Evolutionary conservation across 2,797 vertebrate species (phyloP), one percentile per base, ranked within the genome.

Genomic region (Austrolebias charrua): DNA sequence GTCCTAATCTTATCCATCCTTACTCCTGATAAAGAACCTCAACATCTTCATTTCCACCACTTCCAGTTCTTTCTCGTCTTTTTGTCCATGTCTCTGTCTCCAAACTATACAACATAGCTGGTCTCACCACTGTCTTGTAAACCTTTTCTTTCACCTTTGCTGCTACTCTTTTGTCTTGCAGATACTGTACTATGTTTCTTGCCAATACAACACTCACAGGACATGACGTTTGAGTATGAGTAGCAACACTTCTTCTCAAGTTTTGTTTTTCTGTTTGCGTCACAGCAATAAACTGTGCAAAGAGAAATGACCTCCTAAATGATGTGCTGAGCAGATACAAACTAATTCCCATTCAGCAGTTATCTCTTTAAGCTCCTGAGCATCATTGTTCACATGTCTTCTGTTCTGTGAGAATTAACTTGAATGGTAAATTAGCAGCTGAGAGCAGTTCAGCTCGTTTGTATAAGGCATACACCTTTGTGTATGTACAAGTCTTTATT

Each of bases 361-460:
- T 55, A 70, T 78, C 53, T 38, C 43, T 31, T 58, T 70, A 61
- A 75, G 71, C 79, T 60, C 55, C 48, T 45, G 55, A 63, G 62
- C 45, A 16, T 54, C 60, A 75, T 75, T 78, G 75, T 71, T 60
- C 50, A 59, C 46, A 69, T 60, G 78, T 18, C 75, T 59, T 75
- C 62, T 68, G 16, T 38, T 50, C 61, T n/a, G 35, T 11, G 20
- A 75, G 31, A 70, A 69, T 31, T 57, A 58, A 71, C 63, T 51
- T 67, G 35, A 80, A 64, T 55, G 38, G 64, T 53, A 66, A 82
- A 75, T 69, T 44, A 74, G 60, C 6, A 1, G 4, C 48, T 10
- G 1, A 60, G 48, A 29, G 52, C 55, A 35, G 63, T 51, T 72
- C 43, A 19, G 16, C 58, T 69, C 29, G 66, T 56, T 49, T 69